Percentiles rank a stretch among this genome's conserved stretches.
phyloP scores from a whole-genome alignment of 2,888 invertebrate genomes.

The Conops quadrifasciatus region DNA sequence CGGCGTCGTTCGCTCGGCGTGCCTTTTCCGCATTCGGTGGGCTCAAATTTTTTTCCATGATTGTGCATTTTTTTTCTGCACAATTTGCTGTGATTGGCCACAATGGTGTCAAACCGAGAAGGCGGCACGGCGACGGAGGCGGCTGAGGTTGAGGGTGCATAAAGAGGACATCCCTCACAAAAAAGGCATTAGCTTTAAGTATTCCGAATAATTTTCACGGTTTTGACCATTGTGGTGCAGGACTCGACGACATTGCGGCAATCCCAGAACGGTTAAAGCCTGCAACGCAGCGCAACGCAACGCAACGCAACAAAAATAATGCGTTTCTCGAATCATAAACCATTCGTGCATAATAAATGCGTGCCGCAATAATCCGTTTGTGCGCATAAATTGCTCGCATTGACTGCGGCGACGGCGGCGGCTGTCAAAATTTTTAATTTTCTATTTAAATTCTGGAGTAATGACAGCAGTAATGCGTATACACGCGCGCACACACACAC shows the following conservation, averaged over 20 bases:
- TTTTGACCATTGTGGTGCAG: too few species aligned
- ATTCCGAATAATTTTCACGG: too few species aligned
- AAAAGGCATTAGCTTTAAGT: too few species aligned
- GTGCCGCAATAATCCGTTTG: background rate
- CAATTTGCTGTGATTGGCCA: slow-evolving; percentile 8
- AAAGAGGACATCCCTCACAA: too few species aligned
- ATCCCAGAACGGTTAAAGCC: too few species aligned
- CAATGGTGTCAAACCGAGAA: background rate
- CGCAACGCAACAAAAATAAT: background rate
- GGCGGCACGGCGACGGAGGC: too few species aligned
- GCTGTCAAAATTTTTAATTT: slow-evolving; percentile 24
- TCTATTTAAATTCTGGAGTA: slow-evolving; percentile 6
- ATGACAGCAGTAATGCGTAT: background rate
- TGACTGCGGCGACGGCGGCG: slow-evolving; percentile 1
- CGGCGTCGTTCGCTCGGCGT: background rate
- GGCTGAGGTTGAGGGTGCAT: too few species aligned
- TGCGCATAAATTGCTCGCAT: slow-evolving; percentile 1
- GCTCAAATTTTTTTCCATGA: background rate
- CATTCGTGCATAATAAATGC: slow-evolving; percentile 13
- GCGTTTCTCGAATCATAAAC: background rate
- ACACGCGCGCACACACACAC: background rate
- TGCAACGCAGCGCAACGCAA: too few species aligned
- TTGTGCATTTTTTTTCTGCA: slow-evolving; percentile 16
- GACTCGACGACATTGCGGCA: too few species aligned
- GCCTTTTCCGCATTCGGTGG: background rate